Evolutionary conservation across 2,113 vertebrate genomes (phyloP), one percentile per base, ranked within the genome.

Genomic region (Eurystomus gularis): DNA sequence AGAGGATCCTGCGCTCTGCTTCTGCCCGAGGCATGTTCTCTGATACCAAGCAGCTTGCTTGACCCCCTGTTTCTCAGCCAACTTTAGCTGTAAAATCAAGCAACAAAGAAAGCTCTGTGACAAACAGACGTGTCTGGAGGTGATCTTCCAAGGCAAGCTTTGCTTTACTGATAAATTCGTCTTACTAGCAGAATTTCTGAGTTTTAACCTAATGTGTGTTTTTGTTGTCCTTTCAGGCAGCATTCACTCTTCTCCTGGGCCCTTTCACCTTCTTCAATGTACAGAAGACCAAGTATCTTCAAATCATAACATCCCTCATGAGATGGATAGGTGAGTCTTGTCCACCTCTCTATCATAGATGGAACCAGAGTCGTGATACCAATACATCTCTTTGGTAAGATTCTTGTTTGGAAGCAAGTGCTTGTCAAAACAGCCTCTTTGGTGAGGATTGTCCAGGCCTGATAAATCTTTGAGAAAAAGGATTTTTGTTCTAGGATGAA

Each of bases 281-380:
- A 55, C 99, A 99, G 98, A 99, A 99, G 98, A 99, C 99, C 60
- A 99, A 99, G 94, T 99, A 99, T 77, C 99, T 99, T 24, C 99
- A 99, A 97, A 99, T 99, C 91, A 96, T 99, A 96, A 99, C 99
- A 2, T 99, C 99, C 2, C 97, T 99, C 58, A 99, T 99, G 99
- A 98, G 99, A 86, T 99, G 99, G 99, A 98, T 99, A 25, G 99
- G 99, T 99, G 98, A 99, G 99, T 98, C 73, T 79, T 0, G 6
- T 46, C 72, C 51, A 83, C 29, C 62, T 44, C 57, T 71, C 75
- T 68, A 13, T 46, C 20, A 0, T 10, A 70, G 82, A 26, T 82
- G 73, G 73, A 82, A 82, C 54, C 76, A 10, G 37, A 87, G 46
- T 87, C 73, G 73, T 0, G 0, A 31, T 51, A 40, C 48, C 10